phyloP scores from a whole-genome alignment of 1,140 invertebrate genomes.

The Aphaenogaster rudis region DNA sequence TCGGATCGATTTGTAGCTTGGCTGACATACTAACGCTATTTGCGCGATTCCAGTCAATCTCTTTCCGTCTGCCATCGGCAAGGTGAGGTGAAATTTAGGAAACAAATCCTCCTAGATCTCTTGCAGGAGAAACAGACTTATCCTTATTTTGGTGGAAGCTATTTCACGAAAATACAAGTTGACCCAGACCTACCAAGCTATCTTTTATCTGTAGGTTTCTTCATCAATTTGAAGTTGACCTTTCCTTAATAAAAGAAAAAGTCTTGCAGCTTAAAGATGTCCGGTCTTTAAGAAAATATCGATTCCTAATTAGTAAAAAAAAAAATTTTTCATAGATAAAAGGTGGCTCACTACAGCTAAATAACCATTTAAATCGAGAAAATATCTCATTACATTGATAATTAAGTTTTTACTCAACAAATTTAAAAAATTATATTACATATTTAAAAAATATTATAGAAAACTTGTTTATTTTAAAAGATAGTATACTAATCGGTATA shows the following conservation, averaged over 20 bases:
- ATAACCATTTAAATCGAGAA: background rate
- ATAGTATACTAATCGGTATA: background rate
- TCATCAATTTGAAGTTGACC: background rate
- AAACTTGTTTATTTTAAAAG: background rate
- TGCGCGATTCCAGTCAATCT: slow-evolving; percentile 29
- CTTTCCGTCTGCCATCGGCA: background rate
- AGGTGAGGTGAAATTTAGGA: slow-evolving; percentile 26
- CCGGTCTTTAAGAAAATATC: background rate
- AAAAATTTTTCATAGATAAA: background rate
- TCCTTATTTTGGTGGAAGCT: background rate
- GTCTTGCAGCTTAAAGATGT: background rate
- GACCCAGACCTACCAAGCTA: slow-evolving; percentile 1
- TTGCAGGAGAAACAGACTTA: background rate
- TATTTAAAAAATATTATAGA: background rate
- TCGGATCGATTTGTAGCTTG: slow-evolving; percentile 53
- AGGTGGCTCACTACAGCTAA: background rate
- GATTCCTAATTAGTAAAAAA: slow-evolving; percentile 1
- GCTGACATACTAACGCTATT: slow-evolving; percentile 19
- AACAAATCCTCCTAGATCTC: slow-evolving; percentile 9
- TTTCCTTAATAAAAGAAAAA: slow-evolving; percentile 1
- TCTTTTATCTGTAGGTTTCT: slow-evolving; percentile 26
- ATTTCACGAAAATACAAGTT: background rate
- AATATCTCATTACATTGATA: background rate
- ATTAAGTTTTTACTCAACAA: background rate
- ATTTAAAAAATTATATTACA: background rate